Conservation (phyloP, 2,797 vertebrate genomes). For the Onychomys torridus region DNA sequence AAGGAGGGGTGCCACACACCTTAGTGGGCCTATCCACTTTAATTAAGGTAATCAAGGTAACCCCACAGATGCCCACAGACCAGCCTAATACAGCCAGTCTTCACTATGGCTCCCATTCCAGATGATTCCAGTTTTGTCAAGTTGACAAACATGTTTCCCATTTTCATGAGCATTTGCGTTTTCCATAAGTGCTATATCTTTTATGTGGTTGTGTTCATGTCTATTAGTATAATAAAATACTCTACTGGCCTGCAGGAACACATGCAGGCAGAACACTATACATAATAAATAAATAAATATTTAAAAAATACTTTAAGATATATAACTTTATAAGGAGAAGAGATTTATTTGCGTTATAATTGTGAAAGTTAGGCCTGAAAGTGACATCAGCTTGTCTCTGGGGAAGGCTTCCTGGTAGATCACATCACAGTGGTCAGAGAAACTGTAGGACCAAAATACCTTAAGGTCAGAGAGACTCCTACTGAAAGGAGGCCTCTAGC, state of each 20-base stretch:
- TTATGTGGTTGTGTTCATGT: not conserved
- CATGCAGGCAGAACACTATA: no score
- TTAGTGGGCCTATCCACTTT: not conserved
- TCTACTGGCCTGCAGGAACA: no score
- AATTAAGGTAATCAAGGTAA: not conserved
- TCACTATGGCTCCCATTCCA: not conserved
- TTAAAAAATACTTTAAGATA: no score
- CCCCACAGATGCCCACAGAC: not conserved
- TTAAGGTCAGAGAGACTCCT: not conserved
- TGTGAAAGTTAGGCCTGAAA: not conserved
- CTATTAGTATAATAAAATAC: not conserved
- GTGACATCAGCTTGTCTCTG: not conserved
- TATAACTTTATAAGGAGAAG: not conserved
- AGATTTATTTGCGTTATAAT: not conserved
- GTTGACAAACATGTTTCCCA: not conserved
- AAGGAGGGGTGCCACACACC: not conserved
- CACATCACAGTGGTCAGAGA: not conserved
- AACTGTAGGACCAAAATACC: not conserved
- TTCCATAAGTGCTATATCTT: constrained; percentile 19
- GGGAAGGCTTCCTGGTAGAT: not conserved
- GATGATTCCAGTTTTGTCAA: not conserved
- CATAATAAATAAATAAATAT: no score
- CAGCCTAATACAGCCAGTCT: not conserved
- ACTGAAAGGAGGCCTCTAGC: not conserved
- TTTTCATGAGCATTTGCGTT: not conserved